Evolutionary conservation across 1,140 invertebrate species (phyloP), one percentile per base, ranked within the genome.

Genomic region (Zaprionus lachaisei): DNA sequence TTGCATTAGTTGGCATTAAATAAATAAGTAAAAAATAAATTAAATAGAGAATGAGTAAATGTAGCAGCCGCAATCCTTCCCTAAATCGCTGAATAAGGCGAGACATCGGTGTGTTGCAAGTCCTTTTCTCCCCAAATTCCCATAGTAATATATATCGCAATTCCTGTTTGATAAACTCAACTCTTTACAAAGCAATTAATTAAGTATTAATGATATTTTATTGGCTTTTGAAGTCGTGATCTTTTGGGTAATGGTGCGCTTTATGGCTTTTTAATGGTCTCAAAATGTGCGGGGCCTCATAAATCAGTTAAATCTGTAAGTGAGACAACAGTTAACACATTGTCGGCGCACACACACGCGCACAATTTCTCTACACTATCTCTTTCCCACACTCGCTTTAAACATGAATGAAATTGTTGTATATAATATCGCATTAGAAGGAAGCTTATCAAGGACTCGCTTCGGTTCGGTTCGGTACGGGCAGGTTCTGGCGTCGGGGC

Each of bases 261-360:
- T 84, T 84, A 89, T 89, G 75, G 75, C 71, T 81, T 84, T 79
- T 75, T 83, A 87, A 87, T 87, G 84, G 86, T 68, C 66, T 51
- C 49, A 66, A 74, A 60, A 72, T 80, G 60, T 80, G 44, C 73
- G 44, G 49, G 71, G 54, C 70, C 64, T 65, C 66, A 83, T 87
- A 86, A 87, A 86, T 87, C 80, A 87, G 61, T 11, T 47, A 56
- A 66, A 72, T 72, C 73, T 47, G 47, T 71, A 71, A 64, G 41
- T 56, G 68, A 64, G 51, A 77, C 38, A 44, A 56, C 68, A 77
- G 60, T 83, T 80, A 83, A 80, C 82, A 83, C 73, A 65, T 83
- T 70, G 41, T 58, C 20, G 26, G 15, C 28, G 9, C 28, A 55
- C 11, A 24, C 44, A 61, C 34, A 34, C 22, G 28, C 20, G 34